phyloP scores from a whole-genome alignment of 2,797 vertebrate genomes.

The Eulemur mongoz region DNA sequence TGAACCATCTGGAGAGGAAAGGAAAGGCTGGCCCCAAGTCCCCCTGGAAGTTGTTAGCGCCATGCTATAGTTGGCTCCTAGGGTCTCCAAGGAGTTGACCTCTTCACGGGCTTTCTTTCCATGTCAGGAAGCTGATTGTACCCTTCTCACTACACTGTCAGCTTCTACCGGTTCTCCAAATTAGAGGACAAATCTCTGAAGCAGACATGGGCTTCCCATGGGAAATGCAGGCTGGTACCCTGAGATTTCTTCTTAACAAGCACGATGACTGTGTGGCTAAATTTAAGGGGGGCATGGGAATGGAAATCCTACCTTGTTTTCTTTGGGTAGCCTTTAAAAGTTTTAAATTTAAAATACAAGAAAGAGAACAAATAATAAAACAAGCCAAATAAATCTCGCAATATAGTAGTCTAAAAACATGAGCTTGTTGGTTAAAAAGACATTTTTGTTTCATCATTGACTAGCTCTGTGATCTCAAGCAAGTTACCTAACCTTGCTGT shows the following conservation, averaged over 20 bases:
- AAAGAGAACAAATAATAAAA: slow-evolving; percentile 19
- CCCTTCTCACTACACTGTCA: slow-evolving; percentile 53
- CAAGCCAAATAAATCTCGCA: not conserved
- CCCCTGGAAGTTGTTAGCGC: slow-evolving; percentile 72
- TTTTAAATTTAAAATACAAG: not conserved
- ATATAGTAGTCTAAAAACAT: not conserved
- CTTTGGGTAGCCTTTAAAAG: slow-evolving; percentile 25
- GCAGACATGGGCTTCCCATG: not conserved
- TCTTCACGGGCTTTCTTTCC: slow-evolving; percentile 40
- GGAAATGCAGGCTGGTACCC: slow-evolving; percentile 2
- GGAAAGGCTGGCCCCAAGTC: not conserved
- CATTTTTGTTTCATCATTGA: not conserved
- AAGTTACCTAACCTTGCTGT: not conserved
- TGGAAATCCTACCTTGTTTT: not conserved
- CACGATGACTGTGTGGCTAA: not conserved
- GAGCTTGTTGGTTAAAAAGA: not conserved
- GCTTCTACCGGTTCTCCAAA: slow-evolving; percentile 12
- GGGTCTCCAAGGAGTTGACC: not conserved
- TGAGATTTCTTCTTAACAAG: slow-evolving; percentile 36
- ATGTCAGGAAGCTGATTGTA: slow-evolving; percentile 52
- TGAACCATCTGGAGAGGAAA: slow-evolving; percentile 69
- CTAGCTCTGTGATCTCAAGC: not conserved
- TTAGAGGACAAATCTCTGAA: slow-evolving; percentile 58
- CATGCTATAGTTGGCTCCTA: slow-evolving; percentile 47
- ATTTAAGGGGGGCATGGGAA: not conserved